These are phyloP conservation scores for Oxytorus armatus DNA, from an alignment of 2,888 invertebrate genomes.

Conservation along the genomic window DNA sequence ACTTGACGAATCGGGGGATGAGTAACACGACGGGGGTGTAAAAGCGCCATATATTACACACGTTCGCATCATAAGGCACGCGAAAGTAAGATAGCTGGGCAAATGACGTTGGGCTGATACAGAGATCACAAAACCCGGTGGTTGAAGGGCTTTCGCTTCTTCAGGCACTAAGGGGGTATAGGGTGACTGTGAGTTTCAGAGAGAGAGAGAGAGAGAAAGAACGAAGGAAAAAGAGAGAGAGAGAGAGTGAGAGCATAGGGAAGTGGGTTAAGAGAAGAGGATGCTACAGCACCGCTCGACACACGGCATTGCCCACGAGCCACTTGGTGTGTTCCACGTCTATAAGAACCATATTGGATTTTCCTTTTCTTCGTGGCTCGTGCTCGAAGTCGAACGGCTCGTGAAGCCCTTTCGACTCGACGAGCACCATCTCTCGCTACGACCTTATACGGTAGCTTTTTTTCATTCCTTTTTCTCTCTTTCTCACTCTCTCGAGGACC, in stretches of 20 bases:
- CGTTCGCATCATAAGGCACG: conserved; percentile 5
- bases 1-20: conserved; percentile 46
- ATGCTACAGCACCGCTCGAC: conserved; percentile 71
- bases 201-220: neutral
- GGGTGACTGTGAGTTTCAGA: conserved; percentile 32
- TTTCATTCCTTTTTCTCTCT: conserved; percentile 10
- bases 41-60: conserved; percentile 38
- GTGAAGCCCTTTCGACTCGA: conserved; percentile 58
- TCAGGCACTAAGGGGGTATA: conserved; percentile 11
- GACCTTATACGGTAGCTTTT: conserved; percentile 15
- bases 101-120: conserved; percentile 59
- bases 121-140: conserved; percentile 23
- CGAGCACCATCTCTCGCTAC: conserved; percentile 22
- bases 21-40: neutral
- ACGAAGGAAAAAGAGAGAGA: conserved; percentile 4
- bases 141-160: conserved; percentile 29
- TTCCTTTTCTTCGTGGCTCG: conserved; percentile 74
- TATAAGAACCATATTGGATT: conserved; percentile 77
- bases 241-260: neutral
- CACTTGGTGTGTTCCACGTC: conserved; percentile 78
- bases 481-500: conserved; percentile 42
- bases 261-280: conserved; percentile 46
- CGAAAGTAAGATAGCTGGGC: conserved; percentile 34
- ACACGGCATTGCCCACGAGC: conserved; percentile 73
- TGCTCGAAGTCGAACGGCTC: conserved; percentile 55